phyloP scores from a whole-genome alignment of 1,140 invertebrate genomes.

The Homalodisca vitripennis region DNA sequence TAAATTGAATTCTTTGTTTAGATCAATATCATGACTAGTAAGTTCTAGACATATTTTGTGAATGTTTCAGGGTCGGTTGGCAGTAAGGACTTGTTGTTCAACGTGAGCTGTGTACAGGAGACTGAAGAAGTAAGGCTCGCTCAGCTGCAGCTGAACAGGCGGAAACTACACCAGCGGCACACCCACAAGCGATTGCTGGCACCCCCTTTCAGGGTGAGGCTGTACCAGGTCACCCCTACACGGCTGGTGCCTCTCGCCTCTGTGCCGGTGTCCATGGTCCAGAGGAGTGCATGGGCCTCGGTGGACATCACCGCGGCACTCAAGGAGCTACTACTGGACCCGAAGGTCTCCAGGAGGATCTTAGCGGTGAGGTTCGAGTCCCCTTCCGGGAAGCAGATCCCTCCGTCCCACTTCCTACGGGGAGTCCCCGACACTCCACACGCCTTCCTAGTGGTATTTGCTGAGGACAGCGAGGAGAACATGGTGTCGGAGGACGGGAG shows the following conservation, averaged over 20 bases:
- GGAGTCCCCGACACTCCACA: constrained; percentile 17
- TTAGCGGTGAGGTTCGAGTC: constrained; percentile 30
- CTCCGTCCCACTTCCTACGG: constrained; percentile 34
- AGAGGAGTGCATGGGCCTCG: constrained; percentile 42
- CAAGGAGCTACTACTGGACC: constrained; percentile 42
- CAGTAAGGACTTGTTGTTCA: constrained; percentile 47
- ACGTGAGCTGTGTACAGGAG: constrained; percentile 52
- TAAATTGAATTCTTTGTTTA: too few relatives aligned
- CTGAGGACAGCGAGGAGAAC: constrained; percentile 41
- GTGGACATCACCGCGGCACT: constrained; percentile 44
- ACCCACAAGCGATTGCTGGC: constrained; percentile 43
- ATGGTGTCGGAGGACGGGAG: constrained; percentile 26
- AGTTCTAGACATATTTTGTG: too few relatives aligned
- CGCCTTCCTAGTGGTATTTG: constrained; percentile 48
- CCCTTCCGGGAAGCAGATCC: constrained; percentile 28
- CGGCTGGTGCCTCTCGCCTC: constrained; percentile 45
- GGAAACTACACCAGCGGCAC: constrained; percentile 45
- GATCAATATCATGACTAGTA: too few relatives aligned
- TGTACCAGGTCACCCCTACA: constrained; percentile 42
- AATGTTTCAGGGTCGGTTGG: too few relatives aligned
- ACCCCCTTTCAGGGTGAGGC: constrained; percentile 46
- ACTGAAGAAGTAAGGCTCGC: constrained; percentile 57
- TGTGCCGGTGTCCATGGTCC: constrained; percentile 44
- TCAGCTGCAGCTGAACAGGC: constrained; percentile 59
- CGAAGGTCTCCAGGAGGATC: not conserved